Base-by-base conservation (phyloP, 35 echinoderm and acorn worm genomes). In the Heliocidaris erythrogramma region DNA sequence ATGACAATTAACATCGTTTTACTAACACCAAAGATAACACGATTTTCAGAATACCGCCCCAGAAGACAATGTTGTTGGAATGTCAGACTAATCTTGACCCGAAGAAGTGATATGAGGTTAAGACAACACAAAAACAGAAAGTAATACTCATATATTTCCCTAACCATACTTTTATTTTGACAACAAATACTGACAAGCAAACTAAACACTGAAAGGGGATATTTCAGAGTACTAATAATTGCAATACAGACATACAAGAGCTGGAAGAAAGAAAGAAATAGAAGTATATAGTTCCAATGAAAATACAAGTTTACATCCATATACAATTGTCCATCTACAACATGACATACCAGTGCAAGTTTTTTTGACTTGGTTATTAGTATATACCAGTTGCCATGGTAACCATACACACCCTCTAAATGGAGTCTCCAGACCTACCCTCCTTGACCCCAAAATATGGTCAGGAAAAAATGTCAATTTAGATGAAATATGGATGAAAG, bases 381-480 rank as follows among this genome's bases (percentile, higher is more conserved):
- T 56, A 56, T 56, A 56, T 56, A 56, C 6, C 52, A 27, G 21
- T 78, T 78, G 65, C 65, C 65, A 78, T 78, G 18, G 65, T 78
- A 78, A 78, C 65, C 65, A 78, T 78, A 78, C 65, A 42, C 65
- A n/a, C 27, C 65, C 65, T 24, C 18, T 27, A 78, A 78, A 78
- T 78, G 65, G 65, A 78, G 65, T 78, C 65, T 78, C 65, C 65
- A 78, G 65, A 27, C 65, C 65, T 78, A 78, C 24, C 65, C 65
- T 78, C 27, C 65, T 78, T 78, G 65, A 78, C 65, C 65, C 52
- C 65, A n/a, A 78, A 78, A 78, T 78, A 78, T 78, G 65, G 65
- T n/a, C 65, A 78, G 7, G 14, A 7, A 78, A 78, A 78, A 78
- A 27, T 69, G 61, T 69, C 18, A 78, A 78, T 78, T 78, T 78